Evolutionary conservation across 1,140 invertebrate species (phyloP).

Genomic region (Gyrodactylus bullatarudis): DNA sequence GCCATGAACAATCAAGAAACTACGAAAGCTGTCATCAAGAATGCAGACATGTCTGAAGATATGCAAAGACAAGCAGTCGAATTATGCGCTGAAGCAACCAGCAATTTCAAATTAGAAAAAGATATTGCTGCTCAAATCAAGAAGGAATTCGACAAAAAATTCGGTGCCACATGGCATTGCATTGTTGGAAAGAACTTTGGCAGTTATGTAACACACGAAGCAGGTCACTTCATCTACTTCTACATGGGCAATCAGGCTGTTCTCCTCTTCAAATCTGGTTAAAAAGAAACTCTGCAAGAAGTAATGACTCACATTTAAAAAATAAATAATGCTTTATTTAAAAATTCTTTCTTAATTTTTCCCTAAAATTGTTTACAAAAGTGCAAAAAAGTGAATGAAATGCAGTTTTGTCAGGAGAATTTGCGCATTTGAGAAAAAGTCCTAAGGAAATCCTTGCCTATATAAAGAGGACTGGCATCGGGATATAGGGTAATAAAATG

Average conservation of each 20-base stretch:
- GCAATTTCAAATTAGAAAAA: constrained; percentile 99
- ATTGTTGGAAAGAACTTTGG: constrained; percentile 59
- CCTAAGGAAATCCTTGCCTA: too few relatives aligned
- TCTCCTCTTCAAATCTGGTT: background rate
- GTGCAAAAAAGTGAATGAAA: too few relatives aligned
- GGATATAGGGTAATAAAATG: too few relatives aligned
- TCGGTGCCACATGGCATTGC: constrained; percentile 81
- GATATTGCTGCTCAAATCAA: constrained; percentile 87
- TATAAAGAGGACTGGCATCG: too few relatives aligned
- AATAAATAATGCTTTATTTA: background rate
- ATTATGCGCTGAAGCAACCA: constrained; percentile 78
- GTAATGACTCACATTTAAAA: background rate
- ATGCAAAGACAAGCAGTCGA: constrained; percentile 99
- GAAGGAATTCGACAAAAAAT: constrained; percentile 92
- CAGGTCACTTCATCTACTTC: background rate
- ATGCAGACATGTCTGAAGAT: constrained; percentile 98
- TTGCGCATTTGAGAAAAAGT: too few relatives aligned
- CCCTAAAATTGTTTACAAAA: too few relatives aligned
- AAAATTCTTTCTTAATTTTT: too few relatives aligned
- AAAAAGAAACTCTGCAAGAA: background rate
- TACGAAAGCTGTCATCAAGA: constrained; percentile 54
- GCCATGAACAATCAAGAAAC: background rate
- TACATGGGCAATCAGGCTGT: background rate
- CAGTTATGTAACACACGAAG: constrained; percentile 1
- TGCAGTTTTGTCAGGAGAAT: too few relatives aligned